phyloP scores from a whole-genome alignment of 2,797 vertebrate species.

The Aplochiton taeniatus region DNA sequence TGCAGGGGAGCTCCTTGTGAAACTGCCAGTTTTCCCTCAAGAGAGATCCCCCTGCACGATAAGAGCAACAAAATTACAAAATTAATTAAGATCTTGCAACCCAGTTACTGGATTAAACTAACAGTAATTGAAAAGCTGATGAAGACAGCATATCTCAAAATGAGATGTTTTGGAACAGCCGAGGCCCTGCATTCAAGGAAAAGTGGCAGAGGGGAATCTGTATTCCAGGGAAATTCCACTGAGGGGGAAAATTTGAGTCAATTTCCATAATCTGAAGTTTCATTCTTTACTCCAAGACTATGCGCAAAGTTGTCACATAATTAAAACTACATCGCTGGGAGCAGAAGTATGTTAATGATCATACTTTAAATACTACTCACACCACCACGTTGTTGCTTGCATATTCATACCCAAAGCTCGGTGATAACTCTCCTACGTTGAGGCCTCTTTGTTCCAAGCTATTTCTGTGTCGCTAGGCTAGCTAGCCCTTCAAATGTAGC shows the following conservation, averaged over 20 bases:
- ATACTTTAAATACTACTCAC: not conserved
- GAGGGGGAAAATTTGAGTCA: slow-evolving; percentile 20
- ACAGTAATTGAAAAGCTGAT: slow-evolving; percentile 64
- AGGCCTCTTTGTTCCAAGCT: not conserved
- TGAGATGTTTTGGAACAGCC: slow-evolving; percentile 47
- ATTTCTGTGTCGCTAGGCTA: slow-evolving; percentile 47
- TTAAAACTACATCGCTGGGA: slow-evolving; percentile 17
- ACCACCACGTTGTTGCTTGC: slow-evolving; percentile 20
- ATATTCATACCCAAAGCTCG: slow-evolving; percentile 5
- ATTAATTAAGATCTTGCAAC: slow-evolving; percentile 75
- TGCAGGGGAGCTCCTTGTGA: slow-evolving; percentile 42
- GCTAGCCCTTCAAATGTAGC: slow-evolving; percentile 38
- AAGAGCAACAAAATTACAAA: slow-evolving; percentile 68
- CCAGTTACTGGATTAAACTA: slow-evolving; percentile 69
- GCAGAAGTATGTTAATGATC: slow-evolving; percentile 25
- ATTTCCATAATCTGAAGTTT: slow-evolving; percentile 30
- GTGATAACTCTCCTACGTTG: not conserved
- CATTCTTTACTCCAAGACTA: slow-evolving; percentile 15
- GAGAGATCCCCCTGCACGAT: slow-evolving; percentile 57
- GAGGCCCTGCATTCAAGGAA: slow-evolving; percentile 42
- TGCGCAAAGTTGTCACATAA: slow-evolving; percentile 28
- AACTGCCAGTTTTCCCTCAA: slow-evolving; percentile 28
- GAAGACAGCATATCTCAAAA: slow-evolving; percentile 53
- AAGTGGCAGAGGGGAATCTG: slow-evolving; percentile 36
- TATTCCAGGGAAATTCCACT: slow-evolving; percentile 21